Conservation (phyloP, 1,140 invertebrate genomes). For the Carcinoscorpius rotundicauda region DNA sequence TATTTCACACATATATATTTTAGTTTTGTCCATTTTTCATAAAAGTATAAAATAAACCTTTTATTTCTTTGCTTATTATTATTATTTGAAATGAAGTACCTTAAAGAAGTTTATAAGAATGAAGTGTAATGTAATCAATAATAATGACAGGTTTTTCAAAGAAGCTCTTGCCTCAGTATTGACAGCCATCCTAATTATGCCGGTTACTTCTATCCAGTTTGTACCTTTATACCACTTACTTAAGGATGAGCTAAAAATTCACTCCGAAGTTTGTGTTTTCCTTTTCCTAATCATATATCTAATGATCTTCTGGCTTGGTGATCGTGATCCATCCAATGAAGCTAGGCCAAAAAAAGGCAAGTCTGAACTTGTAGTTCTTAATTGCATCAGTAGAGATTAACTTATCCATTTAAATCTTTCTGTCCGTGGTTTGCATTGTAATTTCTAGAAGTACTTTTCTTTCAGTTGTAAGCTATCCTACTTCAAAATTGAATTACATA, state of each 20-base stretch:
- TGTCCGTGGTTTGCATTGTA: too few species aligned
- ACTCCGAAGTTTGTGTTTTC: constrained; percentile 56
- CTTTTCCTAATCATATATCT: constrained; percentile 42
- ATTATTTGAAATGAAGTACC: not conserved
- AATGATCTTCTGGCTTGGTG: constrained; percentile 43
- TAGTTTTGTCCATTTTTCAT: too few species aligned
- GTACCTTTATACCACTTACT: constrained; percentile 42
- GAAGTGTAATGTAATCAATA: too few species aligned
- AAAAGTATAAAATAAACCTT: not conserved
- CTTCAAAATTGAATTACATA: too few species aligned
- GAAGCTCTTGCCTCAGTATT: constrained; percentile 45
- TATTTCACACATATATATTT: too few species aligned
- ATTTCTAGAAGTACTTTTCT: too few species aligned
- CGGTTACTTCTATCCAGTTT: constrained; percentile 54
- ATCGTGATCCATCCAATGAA: constrained; percentile 30
- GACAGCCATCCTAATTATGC: constrained; percentile 50
- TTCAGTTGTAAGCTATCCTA: too few species aligned
- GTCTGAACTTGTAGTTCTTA: not conserved
- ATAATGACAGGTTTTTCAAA: constrained; percentile 37
- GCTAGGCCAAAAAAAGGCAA: constrained; percentile 21
- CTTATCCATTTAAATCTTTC: too few species aligned
- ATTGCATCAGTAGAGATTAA: too few species aligned
- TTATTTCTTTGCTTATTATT: not conserved
- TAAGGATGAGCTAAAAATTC: constrained; percentile 51
- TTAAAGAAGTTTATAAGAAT: too few species aligned